These are phyloP conservation scores for Mus spretus DNA, from an alignment of 2,797 vertebrate species.

Conservation along the genomic window DNA sequence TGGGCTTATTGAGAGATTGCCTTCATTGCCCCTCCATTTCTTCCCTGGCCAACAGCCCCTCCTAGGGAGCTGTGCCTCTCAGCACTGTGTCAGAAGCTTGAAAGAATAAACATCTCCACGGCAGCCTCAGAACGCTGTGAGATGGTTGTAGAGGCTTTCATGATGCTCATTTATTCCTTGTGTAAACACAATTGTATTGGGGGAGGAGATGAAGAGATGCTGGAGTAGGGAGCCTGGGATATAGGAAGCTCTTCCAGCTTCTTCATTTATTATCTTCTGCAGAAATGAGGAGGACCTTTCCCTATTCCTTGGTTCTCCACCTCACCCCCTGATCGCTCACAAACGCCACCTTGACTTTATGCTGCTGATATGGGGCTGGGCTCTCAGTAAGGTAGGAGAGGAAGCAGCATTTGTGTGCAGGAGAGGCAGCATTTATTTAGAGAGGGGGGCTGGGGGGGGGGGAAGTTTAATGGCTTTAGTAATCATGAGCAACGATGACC, in stretches of 20 bases:
- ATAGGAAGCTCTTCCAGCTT: not conserved
- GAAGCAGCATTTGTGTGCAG: not conserved
- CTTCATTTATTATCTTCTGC: conserved; percentile 14
- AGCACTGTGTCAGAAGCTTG: conserved; percentile 22
- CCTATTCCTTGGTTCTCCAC: not conserved
- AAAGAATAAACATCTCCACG: conserved; percentile 66
- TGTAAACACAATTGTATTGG: conserved; percentile 67
- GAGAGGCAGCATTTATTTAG: conserved; percentile 66
- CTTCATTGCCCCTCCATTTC: not conserved
- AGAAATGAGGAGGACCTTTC: not conserved
- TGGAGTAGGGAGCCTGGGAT: not conserved
- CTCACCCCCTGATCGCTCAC: not conserved
- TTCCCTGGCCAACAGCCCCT: not conserved
- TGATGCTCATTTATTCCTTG: conserved; percentile 75
- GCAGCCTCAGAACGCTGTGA: conserved; percentile 33
- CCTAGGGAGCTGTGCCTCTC: conserved; percentile 38
- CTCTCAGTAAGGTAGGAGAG: conserved; percentile 4
- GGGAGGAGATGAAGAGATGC: conserved; percentile 20
- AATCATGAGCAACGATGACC: conserved; percentile 70
- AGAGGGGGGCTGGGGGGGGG: no score
- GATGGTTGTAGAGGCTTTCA: conserved; percentile 77
- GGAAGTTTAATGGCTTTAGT: conserved; percentile 72
- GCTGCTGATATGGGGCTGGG: not conserved
- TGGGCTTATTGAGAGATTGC: not conserved
- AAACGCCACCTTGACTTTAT: conserved; percentile 8